Evolutionary conservation across 2,797 vertebrate species (phyloP), one percentile per base, ranked within the genome.

Genomic region (Anabacerthia variegaticeps): DNA sequence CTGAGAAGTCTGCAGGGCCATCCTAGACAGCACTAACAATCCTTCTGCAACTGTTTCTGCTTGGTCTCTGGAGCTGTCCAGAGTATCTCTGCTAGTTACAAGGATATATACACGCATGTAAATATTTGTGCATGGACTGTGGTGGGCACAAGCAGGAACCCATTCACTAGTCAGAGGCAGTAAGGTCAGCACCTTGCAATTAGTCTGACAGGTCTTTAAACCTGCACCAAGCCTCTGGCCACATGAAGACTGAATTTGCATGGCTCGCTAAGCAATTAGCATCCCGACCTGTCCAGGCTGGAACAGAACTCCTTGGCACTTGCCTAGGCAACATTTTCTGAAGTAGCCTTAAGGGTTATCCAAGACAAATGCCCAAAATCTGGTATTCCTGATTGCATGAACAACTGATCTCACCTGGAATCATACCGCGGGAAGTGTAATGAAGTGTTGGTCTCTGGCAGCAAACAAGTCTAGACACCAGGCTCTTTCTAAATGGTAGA

Each of bases 401-500:
- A 52, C 75, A 69, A 78, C 37, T 82, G 69, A 22, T 69, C 69
- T 78, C 82, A 94, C 56, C 75, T 88, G 65, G 89, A 88, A 66
- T 67, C 21, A 7, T 85, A 15, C 5, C 4, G 62, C 83, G 55
- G 77, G 71, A 93, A 56, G 24, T 12, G 5, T 30, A 85, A 92
- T 49, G 76, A 88, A 73, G 43, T 73, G 73, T 15, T 84, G 62
- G 61, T 86, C 79, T 83, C 77, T 72, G 89, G 76, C 73, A 93
- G 88, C 32, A 92, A 66, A 79, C 46, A 69, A 56, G 41, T 69
- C 73, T 71, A 66, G 83, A 90, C 67, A 49, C 28, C 37, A n/a
- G 41, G 65, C 67, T 94, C n/a, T 62, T 91, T 91, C 85, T 92
- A 91, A 92, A 90, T 4, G 34, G 71, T 52, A 85, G 71, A 75